Evolutionary conservation across 2,888 invertebrate species (phyloP).

Genomic region (Pterostichus niger): DNA sequence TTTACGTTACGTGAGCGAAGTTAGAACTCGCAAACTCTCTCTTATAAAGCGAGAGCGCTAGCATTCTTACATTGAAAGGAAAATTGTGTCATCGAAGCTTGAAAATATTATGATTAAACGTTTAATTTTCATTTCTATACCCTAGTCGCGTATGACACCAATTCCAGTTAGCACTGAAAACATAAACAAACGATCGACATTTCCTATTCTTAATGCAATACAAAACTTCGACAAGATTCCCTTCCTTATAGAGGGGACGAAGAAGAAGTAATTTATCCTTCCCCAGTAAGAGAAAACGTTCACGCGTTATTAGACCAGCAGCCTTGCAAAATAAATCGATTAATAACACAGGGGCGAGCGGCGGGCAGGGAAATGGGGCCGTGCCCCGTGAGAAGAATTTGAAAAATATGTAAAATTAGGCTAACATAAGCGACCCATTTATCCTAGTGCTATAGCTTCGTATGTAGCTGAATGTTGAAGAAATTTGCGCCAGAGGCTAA

Average conservation of each 20-base stretch:
- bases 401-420: slow-evolving; percentile 64
- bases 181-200: slow-evolving; percentile 52
- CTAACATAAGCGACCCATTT: slow-evolving; percentile 56
- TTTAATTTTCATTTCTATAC: not conserved
- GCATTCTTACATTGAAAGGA: too few species aligned
- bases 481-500: not conserved
- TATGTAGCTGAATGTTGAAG: not conserved
- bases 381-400: slow-evolving; percentile 33
- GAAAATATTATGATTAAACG: not conserved
- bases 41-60: too few species aligned
- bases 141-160: slow-evolving; percentile 23
- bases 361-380: not conserved
- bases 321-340: slow-evolving; percentile 60
- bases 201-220: slow-evolving; percentile 59
- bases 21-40: too few species aligned
- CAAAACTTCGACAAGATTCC: not conserved
- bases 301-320: slow-evolving; percentile 57
- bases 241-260: not conserved
- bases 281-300: slow-evolving; percentile 37
- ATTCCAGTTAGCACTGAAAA: slow-evolving; percentile 13
- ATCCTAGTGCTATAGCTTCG: slow-evolving; percentile 10
- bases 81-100: too few species aligned
- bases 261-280: slow-evolving; percentile 48
- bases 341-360: slow-evolving; percentile 35
- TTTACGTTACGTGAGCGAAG: too few species aligned